Conservation (phyloP, 2,113 vertebrate genomes). For the Oxyruncus cristatus region DNA sequence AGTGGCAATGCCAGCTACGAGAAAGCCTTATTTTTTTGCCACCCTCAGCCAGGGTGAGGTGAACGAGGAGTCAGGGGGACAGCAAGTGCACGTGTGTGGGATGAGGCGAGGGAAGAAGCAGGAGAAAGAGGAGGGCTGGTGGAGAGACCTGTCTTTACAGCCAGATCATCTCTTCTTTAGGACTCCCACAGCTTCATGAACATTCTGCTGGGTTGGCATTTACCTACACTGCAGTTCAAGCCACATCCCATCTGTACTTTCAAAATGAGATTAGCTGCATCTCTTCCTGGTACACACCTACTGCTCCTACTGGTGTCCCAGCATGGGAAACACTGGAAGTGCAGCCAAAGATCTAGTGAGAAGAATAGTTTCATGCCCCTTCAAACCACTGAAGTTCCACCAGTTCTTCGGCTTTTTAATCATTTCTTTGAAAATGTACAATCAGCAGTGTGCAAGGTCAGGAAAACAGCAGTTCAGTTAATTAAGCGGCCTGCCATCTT, state of each 20-base stretch:
- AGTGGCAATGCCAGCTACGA: not conserved
- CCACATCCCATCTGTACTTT: not conserved
- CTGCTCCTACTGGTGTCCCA: not conserved
- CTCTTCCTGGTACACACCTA: not conserved
- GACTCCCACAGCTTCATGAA: not conserved
- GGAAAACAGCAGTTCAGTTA: not conserved
- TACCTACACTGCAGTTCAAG: not conserved
- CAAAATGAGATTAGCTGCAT: not conserved
- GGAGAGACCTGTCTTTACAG: not conserved
- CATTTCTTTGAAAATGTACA: not conserved
- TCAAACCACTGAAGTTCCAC: not conserved
- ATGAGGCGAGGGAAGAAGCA: not conserved
- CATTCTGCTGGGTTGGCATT: not conserved
- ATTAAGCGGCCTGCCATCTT: not conserved
- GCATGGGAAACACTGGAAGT: not conserved
- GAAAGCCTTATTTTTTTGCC: fast-evolving
- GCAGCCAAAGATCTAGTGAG: fast-evolving
- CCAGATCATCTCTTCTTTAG: not conserved
- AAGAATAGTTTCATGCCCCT: not conserved
- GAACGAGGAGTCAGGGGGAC: not conserved
- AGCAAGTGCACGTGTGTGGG: fast-evolving
- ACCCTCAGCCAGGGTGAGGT: not conserved
- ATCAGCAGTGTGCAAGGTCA: not conserved
- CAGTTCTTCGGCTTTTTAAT: not conserved
- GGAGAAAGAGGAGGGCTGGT: not conserved